Base-by-base conservation (phyloP, 2,888 invertebrate genomes). In the Uloborus plumipes region DNA sequence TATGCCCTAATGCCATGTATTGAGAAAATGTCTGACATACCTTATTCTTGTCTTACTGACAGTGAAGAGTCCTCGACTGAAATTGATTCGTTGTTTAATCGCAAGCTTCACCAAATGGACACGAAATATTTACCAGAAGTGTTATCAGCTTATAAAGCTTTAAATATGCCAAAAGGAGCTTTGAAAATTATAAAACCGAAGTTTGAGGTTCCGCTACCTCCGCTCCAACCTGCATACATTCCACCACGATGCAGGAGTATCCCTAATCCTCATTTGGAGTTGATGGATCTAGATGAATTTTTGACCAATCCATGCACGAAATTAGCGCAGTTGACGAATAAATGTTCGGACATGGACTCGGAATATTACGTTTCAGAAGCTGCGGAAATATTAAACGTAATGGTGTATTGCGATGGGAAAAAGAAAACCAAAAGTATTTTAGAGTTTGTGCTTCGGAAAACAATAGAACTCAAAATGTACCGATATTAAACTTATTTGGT, bases 281-380 rank as follows among this genome's bases (percentile, higher is more conserved):
- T 99, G 14, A 99, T 96, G 88, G 99, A 99, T 89, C 90, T 99
- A 84, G 99, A 99, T 89, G 99, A 99, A 88, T 96, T 96, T n/a
- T 97, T 98, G 89, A 97, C 97, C 88, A 96, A 98, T 0, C 95
- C 97, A 87, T 93, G 95, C 85, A 93, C 95, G 0, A 94, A 96
- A 87, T 91, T 99, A 66, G 96, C 98, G 0, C 94, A 97, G 87
- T 61, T 83, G 61, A 93, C 95, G 0, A 95, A 95, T 87, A 95
- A 95, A 88, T 95, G 95, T 88, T 90, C 91, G 55, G 94, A 94
- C 80, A 93, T 93, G 80, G 97, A 83, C 18, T 18, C 72, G 50
- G 77, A 83, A 39, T 77, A 66, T 53, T 84, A 69, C 13, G 69
- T 84, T 15, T n/a, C 15, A 22, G 69, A 67, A 39, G 50, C 53